Evolutionary conservation across 2,797 vertebrate genomes (phyloP), one percentile per base, ranked within the genome.

Genomic region (Falco concolor): DNA sequence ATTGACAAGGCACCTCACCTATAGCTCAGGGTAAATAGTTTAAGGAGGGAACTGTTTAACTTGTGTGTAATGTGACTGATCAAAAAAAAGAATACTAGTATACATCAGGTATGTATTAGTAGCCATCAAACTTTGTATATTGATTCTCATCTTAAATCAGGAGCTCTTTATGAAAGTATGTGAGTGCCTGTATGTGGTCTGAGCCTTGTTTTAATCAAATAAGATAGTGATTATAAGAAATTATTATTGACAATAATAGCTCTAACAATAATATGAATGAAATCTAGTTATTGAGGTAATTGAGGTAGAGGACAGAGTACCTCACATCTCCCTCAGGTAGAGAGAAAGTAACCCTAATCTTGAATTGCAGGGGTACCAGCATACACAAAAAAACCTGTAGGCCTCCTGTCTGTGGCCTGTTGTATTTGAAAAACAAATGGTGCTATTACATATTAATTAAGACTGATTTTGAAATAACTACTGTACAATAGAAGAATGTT

Each of bases 401-500:
- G n/a, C 42, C 49, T 95, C 87, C 82, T 77, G 4, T 75, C 67
- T 84, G 25, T 78, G n/a, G 86, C 65, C 54, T 19, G 69, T 28
- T 94, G 61, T 84, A 61, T 80, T 34, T 78, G 56, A 84, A 93
- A 91, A 93, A 45, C 44, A 90, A 84, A 24, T 2, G 2, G 6
- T 84, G 12, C 53, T 86, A 30, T 49, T 91, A 73, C 45, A 45
- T 82, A 9, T 79, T 87, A 53, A 89, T 90, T 44, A 82, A 84
- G 67, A 50, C 80, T 80, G 64, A 87, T 89, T 93, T 79, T 84
- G 28, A 83, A 56, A 25, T 92, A 42, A 34, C 17, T 84, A 1
- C 44, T 87, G 30, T 13, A 67, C 36, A 77, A 14, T 5, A 90
- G 44, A 38, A 79, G 7, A 87, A 65, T 73, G 40, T 73, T 92